Evolutionary conservation across 2,113 vertebrate species (phyloP).

Genomic region (Phylloscopus whistleri): DNA sequence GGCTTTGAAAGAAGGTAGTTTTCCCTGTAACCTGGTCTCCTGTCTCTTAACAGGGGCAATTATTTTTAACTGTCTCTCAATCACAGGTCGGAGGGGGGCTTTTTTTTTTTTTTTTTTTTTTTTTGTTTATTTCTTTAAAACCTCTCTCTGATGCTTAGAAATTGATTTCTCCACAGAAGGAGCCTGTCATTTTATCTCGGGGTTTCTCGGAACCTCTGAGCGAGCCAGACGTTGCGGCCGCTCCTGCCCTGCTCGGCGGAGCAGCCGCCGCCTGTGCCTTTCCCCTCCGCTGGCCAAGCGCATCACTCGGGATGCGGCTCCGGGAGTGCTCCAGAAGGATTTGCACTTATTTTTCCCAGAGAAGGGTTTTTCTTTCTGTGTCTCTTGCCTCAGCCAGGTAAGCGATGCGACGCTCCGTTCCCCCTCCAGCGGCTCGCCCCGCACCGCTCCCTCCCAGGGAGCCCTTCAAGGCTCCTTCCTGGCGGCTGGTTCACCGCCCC

Average conservation of each 20-base stretch:
- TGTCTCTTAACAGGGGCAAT: conserved; percentile 37
- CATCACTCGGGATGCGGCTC: not conserved
- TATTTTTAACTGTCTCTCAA: conserved; percentile 41
- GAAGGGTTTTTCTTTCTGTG: not conserved
- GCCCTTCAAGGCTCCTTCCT: not conserved
- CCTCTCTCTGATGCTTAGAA: not conserved
- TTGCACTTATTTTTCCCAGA: not conserved
- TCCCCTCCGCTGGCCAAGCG: not conserved
- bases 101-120: not conserved
- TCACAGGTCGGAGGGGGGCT: not conserved
- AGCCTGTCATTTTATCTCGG: not conserved
- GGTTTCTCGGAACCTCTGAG: not conserved
- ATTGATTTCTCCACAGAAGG: not conserved
- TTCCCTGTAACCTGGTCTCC: not conserved
- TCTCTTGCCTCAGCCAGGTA: not conserved
- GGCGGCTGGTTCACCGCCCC: accelerated
- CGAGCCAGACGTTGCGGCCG: accelerated
- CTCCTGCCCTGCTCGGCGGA: not conserved
- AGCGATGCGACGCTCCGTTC: not conserved
- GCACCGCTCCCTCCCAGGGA: not conserved
- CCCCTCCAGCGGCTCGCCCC: not conserved
- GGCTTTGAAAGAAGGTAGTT: conserved; percentile 30
- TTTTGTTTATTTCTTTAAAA: not conserved
- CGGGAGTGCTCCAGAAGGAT: not conserved
- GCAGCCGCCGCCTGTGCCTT: not conserved